phyloP scores from a whole-genome alignment of 1,140 invertebrate species.

The Geopemphigus sp. region DNA sequence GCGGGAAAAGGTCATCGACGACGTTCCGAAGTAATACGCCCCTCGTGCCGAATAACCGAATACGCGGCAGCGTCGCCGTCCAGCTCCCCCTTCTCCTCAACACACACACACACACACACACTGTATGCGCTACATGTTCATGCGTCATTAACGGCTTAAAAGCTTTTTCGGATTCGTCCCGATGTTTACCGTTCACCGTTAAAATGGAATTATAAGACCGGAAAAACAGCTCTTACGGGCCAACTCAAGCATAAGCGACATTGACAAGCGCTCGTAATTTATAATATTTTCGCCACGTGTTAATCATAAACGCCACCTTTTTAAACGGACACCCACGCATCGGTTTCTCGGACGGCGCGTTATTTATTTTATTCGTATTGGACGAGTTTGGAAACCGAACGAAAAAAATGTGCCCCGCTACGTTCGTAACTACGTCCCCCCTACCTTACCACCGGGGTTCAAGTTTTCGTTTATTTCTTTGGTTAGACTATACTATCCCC shows the following conservation, averaged over 20 bases:
- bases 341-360: not conserved
- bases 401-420: not conserved
- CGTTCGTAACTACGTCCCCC: too few relatives aligned
- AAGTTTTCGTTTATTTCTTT: too few relatives aligned
- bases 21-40: too few relatives aligned
- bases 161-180: slow-evolving; percentile 43
- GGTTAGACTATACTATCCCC: too few relatives aligned
- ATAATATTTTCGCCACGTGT: slow-evolving; percentile 26
- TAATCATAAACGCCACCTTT: slow-evolving; percentile 14
- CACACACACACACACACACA: too few relatives aligned
- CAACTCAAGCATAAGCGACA: slow-evolving; percentile 40
- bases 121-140: slow-evolving; percentile 10
- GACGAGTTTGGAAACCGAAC: not conserved
- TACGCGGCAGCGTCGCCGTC: too few relatives aligned
- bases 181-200: slow-evolving; percentile 35
- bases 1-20: too few relatives aligned
- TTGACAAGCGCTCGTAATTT: slow-evolving; percentile 46
- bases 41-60: too few relatives aligned
- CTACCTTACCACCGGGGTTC: too few relatives aligned
- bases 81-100: too few relatives aligned
- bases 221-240: slow-evolving; percentile 43
- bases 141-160: slow-evolving; percentile 46
- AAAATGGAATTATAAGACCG: slow-evolving; percentile 44
- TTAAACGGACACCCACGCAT: not conserved
- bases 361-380: not conserved